Percentiles rank a stretch among this genome's conserved stretches.
phyloP scores from a whole-genome alignment of 1,140 invertebrate species.

The Drosophila aff. region DNA sequence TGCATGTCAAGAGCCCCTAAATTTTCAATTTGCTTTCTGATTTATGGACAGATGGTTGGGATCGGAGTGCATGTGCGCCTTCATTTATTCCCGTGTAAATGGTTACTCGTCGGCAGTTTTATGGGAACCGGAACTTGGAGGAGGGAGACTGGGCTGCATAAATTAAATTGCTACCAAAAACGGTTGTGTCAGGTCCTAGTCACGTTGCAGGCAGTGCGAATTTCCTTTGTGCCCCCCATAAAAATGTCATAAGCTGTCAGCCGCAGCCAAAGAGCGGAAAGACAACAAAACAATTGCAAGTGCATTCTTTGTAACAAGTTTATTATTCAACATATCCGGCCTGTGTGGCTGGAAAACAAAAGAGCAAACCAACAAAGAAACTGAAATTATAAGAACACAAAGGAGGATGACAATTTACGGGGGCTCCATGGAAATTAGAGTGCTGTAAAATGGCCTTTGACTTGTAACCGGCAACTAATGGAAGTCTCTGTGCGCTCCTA shows the following conservation, averaged over 20 bases:
- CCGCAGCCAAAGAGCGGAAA: slow-evolving; percentile 12
- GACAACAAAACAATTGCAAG: slow-evolving; percentile 21
- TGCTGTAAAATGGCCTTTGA: background rate
- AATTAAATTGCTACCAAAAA: slow-evolving; percentile 4
- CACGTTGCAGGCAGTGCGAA: slow-evolving; percentile 1
- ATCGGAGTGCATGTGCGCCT: slow-evolving; percentile 53
- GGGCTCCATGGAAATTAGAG: slow-evolving; percentile 2
- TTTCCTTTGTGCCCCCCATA: slow-evolving; percentile 13
- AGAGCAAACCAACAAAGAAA: background rate
- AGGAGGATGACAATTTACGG: background rate
- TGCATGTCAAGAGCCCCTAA: slow-evolving; percentile 64
- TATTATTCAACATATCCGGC: slow-evolving; percentile 11
- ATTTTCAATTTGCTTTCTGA: slow-evolving; percentile 52
- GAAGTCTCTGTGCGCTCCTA: background rate
- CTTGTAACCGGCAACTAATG: slow-evolving; percentile 2
- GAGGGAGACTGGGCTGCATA: background rate
- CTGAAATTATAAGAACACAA: background rate
- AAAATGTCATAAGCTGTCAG: slow-evolving; percentile 53
- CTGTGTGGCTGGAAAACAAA: slow-evolving; percentile 1
- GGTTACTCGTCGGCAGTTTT: slow-evolving; percentile 40
- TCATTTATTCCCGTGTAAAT: slow-evolving; percentile 51
- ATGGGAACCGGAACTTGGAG: slow-evolving; percentile 45
- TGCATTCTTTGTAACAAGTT: slow-evolving; percentile 18
- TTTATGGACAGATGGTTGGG: slow-evolving; percentile 46
- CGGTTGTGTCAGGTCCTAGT: slow-evolving; percentile 5